Evolutionary conservation across 2,113 vertebrate genomes (phyloP).

Genomic region (Platycercus adscitus): DNA sequence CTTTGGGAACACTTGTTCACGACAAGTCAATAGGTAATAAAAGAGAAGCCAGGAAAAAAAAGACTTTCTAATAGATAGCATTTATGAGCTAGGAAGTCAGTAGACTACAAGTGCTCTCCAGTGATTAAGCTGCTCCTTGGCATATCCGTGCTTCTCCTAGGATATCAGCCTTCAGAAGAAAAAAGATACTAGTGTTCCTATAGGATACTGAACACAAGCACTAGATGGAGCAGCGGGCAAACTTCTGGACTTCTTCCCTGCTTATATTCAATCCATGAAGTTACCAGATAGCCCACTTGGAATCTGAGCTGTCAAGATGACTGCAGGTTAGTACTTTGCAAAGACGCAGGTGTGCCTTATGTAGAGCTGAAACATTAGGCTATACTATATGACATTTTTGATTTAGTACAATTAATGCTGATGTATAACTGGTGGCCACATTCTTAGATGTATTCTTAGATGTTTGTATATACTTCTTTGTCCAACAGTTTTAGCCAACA

Average conservation of each 20-base stretch:
- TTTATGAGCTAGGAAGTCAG: background rate
- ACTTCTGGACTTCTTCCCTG: background rate
- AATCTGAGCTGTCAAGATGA: background rate
- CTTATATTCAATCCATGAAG: background rate
- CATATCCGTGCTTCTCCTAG: background rate
- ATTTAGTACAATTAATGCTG: background rate
- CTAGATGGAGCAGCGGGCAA: constrained; percentile 67
- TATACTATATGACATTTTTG: accelerated
- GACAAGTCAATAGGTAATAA: background rate
- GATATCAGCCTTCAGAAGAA: background rate
- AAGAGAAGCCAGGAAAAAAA: background rate
- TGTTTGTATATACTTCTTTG: background rate
- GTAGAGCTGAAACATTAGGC: background rate
- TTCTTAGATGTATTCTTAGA: background rate
- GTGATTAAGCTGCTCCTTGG: background rate
- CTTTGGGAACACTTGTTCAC: background rate
- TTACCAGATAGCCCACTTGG: background rate
- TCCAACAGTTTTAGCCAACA: background rate
- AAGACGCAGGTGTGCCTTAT: background rate
- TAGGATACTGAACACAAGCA: constrained; percentile 32
- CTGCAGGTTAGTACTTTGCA: background rate
- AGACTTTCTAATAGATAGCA: background rate
- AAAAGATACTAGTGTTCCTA: background rate
- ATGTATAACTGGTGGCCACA: background rate
- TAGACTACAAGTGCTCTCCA: background rate